Conservation (phyloP, 2,113 vertebrate species). For the Cyanoramphus novaezelandiae region DNA sequence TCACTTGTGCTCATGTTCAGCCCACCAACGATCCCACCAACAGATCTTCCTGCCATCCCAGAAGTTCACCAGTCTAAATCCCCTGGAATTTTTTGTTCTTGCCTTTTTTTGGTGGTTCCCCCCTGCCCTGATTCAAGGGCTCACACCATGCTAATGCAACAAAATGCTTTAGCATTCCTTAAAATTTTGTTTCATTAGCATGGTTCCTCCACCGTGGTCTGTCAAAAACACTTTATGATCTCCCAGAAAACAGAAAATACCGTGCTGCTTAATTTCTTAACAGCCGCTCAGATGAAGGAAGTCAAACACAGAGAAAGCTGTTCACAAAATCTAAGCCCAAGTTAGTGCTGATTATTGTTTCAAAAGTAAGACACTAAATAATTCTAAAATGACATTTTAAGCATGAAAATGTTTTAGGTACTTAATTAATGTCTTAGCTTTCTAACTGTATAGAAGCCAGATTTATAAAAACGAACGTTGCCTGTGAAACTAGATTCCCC, state of each 20-base stretch:
- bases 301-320: neutral
- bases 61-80: neutral
- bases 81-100: neutral
- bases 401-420: neutral
- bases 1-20: neutral
- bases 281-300: neutral
- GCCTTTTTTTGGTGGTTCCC: neutral
- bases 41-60: neutral
- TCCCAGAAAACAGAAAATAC: neutral
- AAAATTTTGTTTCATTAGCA: neutral
- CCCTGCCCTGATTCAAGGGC: neutral
- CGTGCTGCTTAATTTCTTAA: neutral
- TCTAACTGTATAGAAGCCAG: neutral
- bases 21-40: neutral
- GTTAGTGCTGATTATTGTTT: neutral
- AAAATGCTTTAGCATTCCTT: neutral
- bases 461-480: neutral
- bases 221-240: neutral
- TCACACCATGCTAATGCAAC: neutral
- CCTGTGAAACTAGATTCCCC: neutral
- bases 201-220: neutral
- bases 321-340: neutral
- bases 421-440: neutral
- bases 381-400: neutral
- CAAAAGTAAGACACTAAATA: neutral